Evolutionary conservation across 2,888 invertebrate species (phyloP), one percentile per base, ranked within the genome.

Genomic region (Liposcelis brunnea): DNA sequence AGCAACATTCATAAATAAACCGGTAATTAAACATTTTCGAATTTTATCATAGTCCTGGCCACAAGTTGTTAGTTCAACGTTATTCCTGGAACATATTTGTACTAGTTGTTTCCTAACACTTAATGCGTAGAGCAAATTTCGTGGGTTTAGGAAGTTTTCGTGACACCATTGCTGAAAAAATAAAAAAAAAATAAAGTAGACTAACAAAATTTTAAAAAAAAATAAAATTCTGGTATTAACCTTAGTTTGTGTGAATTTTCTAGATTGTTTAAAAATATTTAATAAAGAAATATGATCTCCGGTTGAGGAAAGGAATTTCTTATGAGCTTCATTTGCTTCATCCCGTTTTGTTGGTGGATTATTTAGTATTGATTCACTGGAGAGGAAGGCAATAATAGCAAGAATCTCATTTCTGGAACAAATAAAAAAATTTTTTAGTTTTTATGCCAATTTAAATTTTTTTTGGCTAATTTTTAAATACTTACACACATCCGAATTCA

Each of bases 201-300:
- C n/a, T 19, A 42, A 31, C 31, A 38, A 15, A 32, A 43, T 31
- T 31, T 15, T 43, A 15, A 50, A 26, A 18, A 33, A 37, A 16
- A 49, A 36, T 38, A 21, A 42, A 47, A 4, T 43, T 43, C 11
- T 43, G 32, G 33, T 12, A 43, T 32, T 4, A 33, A 74, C 72
- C 64, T 79, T 80, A 55, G 77, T 76, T 50, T 77, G 70, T 2
- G 76, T 74, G 0, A 77, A 71, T 56, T 77, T 78, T 53, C 71
- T 74, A 62, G 75, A 94, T 3, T 78, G 81, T 56, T 77, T 76
- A 60, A 74, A 94, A 32, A 94, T 80, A 61, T 93, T 97, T 11
- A 97, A 67, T 45, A 91, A 67, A 2, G 89, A 93, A 36, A 95
- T 68, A 59, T 91, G 91, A 63, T 98, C 97, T 10, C 98, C 95